phyloP scores from a whole-genome alignment of 2,797 vertebrate species.

The Hephaestus fuliginosus region DNA sequence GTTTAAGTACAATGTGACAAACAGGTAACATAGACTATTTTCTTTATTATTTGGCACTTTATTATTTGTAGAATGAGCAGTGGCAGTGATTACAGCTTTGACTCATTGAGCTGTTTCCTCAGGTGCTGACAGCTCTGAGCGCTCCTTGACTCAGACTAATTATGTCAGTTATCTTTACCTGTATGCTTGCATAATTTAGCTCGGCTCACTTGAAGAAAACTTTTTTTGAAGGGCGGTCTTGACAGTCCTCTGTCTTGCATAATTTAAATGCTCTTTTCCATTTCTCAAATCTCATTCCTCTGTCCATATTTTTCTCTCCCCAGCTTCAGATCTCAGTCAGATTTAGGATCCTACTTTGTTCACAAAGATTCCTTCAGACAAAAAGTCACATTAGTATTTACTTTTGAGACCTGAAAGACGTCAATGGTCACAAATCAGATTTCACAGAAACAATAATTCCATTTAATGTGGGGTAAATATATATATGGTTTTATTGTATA shows the following conservation, averaged over 20 bases:
- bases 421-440: not conserved
- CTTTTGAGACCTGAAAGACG: not conserved
- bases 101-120: conserved; percentile 9
- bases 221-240: not conserved
- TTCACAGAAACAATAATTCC: not conserved
- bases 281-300: not conserved
- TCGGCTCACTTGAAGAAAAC: not conserved
- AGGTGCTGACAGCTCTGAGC: conserved; percentile 13
- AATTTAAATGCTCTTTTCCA: not conserved
- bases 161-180: conserved; percentile 1
- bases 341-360: not conserved
- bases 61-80: not conserved
- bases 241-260: not conserved
- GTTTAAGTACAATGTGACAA: not conserved
- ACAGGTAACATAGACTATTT: not conserved
- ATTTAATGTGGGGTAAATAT: no score
- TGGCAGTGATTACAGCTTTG: not conserved
- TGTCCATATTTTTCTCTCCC: not conserved
- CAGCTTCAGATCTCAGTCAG: not conserved
- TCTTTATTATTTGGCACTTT: not conserved
- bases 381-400: not conserved
- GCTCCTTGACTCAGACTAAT: conserved; percentile 5
- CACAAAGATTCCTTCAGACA: not conserved
- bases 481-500: no score
- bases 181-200: not conserved